These are phyloP conservation scores for Adelognathus sp. DNA, from an alignment of 2,888 invertebrate genomes.

Conservation along the genomic window DNA sequence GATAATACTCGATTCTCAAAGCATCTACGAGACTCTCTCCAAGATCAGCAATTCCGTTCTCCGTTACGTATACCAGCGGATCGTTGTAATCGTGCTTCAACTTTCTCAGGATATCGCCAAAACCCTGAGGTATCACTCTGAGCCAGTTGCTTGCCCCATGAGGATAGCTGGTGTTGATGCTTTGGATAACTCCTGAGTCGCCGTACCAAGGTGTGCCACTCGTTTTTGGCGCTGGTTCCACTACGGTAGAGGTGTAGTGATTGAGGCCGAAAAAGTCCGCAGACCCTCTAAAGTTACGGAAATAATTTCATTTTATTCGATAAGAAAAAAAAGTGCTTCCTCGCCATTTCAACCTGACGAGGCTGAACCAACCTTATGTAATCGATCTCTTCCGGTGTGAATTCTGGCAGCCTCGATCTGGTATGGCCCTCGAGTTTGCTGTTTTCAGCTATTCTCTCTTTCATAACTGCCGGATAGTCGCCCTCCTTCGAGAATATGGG, in stretches of 20 bases:
- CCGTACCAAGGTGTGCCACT: constrained; percentile 49
- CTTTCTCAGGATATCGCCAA: constrained; percentile 77
- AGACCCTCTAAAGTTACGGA: constrained; percentile 59
- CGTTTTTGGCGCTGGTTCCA: constrained; percentile 50
- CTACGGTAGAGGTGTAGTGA: constrained; percentile 70
- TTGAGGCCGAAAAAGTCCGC: constrained; percentile 74
- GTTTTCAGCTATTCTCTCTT: constrained; percentile 77
- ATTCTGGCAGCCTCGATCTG: constrained; percentile 81
- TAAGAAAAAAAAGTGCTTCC: constrained; percentile 66
- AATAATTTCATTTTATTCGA: constrained; percentile 81
- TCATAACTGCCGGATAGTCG: constrained; percentile 83
- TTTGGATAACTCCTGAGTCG: constrained; percentile 82
- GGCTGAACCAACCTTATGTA: constrained; percentile 64
- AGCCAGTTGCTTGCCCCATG: constrained; percentile 84
- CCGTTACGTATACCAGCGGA: constrained; percentile 77
- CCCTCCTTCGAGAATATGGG: constrained; percentile 82
- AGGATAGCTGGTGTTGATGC: constrained; percentile 85
- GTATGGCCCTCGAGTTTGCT: constrained; percentile 80
- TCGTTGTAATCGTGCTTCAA: constrained; percentile 78
- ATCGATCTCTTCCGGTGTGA: constrained; percentile 83
- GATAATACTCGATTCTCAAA: constrained; percentile 69
- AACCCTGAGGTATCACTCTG: constrained; percentile 81
- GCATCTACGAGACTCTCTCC: constrained; percentile 66
- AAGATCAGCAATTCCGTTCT: constrained; percentile 78
- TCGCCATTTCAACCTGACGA: neutral